Base-by-base conservation (phyloP, 2,888 invertebrate species). In the Steinernema carpocapsae region DNA sequence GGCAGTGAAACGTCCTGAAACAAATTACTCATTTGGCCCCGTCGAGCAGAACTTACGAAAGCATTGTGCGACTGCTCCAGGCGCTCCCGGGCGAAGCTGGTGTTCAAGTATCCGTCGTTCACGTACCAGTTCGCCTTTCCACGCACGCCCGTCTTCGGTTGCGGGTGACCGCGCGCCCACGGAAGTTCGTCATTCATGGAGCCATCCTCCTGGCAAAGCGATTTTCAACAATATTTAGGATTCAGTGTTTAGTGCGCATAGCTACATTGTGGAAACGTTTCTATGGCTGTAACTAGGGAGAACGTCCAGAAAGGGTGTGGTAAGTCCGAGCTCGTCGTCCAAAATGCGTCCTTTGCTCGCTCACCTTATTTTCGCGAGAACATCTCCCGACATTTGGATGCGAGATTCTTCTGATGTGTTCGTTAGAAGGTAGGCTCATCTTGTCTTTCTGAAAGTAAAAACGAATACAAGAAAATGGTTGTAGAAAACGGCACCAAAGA, bases 121-220 rank as follows among this genome's bases (percentile, higher is more conserved):
- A 72, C 59, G n/a, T 74, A 71, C 80, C 80, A 80, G 29, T 37
- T 71, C 17, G 32, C 32, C 17, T 76, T 74, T 12, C 78, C 80
- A 14, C 80, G 76, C 32, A 78, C 74, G 22, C 79, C 79, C 71
- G 71, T 75, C 52, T 72, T 74, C 14, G 80, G 80, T 64, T 80
- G 80, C 17, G 78, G 80, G 70, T 76, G 79, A 6, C 81, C 80
- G n/a, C 78, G 74, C 6, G 81, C 78, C 80, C 80, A 80, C 4
- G 80, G 80, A 10, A 81, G 71, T n/a, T 75, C 76, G 51, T 71
- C 56, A 43, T 48, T 72, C 74, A 77, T 72, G 42, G 26, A 17
- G 29, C 32, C 45, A 46, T 32, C 74, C 72, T 74, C 72, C 74
- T 74, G 46, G 26, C 72, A 48, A 48, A 48, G 48, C 3, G 26